phyloP scores from a whole-genome alignment of 2,113 vertebrate species.

The Pundamilia nyererei region DNA sequence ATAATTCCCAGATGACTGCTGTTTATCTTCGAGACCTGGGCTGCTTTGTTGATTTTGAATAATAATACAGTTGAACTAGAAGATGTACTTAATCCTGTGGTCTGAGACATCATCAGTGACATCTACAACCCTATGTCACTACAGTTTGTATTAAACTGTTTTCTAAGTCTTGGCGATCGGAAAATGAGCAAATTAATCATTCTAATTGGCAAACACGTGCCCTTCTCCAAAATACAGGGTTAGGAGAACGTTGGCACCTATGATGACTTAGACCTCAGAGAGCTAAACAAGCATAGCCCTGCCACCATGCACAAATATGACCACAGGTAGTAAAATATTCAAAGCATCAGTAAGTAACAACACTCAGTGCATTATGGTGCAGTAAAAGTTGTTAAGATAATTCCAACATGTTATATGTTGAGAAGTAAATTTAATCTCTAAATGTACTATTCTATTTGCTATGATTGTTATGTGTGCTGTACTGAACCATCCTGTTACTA shows the following conservation, averaged over 20 bases:
- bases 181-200: not conserved
- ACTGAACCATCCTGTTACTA: not conserved
- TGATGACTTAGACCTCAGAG: not conserved
- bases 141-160: not conserved
- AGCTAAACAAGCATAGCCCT: not conserved
- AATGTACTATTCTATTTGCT: not conserved
- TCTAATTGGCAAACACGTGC: not conserved
- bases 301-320: not conserved
- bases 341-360: not conserved
- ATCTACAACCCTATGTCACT: not conserved
- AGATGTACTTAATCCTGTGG: not conserved
- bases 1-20: not conserved
- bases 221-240: not conserved
- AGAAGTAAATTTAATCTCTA: not conserved
- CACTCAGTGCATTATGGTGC: not conserved
- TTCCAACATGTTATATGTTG: not conserved
- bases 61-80: not conserved
- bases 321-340: not conserved
- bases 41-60: not conserved
- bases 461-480: not conserved
- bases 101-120: not conserved
- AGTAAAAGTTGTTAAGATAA: not conserved
- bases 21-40: not conserved
- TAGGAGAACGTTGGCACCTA: not conserved
- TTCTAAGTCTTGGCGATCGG: fast-evolving